Evolutionary conservation across 2,113 vertebrate genomes (phyloP).

Genomic region (Laticauda colubrina): DNA sequence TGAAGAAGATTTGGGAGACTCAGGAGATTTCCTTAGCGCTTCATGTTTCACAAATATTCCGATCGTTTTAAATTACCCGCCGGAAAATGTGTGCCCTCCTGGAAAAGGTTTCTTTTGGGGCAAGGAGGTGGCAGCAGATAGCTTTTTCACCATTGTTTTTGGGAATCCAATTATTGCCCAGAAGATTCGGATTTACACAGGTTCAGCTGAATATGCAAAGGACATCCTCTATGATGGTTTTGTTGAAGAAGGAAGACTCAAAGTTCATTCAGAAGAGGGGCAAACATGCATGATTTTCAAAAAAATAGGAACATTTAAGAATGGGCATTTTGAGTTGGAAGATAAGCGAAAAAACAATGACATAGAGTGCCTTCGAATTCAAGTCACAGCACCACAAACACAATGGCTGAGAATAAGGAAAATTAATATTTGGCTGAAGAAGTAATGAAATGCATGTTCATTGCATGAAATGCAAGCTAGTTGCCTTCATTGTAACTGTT

Average conservation of each 20-base stretch:
- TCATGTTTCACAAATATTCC: slow-evolving; percentile 35
- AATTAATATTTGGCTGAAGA: slow-evolving; percentile 21
- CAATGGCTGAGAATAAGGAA: slow-evolving; percentile 17
- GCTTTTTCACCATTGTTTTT: background rate
- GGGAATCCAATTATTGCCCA: background rate
- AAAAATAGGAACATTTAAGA: background rate
- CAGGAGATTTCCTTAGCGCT: slow-evolving; percentile 24
- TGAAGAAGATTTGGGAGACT: background rate
- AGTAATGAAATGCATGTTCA: background rate
- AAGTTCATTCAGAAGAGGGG: rapidly evolving
- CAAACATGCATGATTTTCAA: background rate
- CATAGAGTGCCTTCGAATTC: background rate
- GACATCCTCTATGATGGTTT: slow-evolving; percentile 13
- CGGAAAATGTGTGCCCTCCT: slow-evolving; percentile 16
- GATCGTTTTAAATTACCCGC: background rate
- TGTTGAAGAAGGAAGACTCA: background rate
- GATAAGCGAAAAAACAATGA: background rate
- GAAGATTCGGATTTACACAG: background rate
- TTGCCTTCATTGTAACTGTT: background rate
- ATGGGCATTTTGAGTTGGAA: background rate
- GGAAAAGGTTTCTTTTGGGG: background rate
- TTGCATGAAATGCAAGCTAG: rapidly evolving
- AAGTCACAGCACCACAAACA: background rate
- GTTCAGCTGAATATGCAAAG: background rate
- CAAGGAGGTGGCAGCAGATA: background rate